Percentiles rank a stretch among this genome's conserved stretches.
These are phyloP conservation scores for Hydrozoanthus tunicans DNA, from an alignment of 64 coral and sea anemone species.

Conservation along the genomic window DNA sequence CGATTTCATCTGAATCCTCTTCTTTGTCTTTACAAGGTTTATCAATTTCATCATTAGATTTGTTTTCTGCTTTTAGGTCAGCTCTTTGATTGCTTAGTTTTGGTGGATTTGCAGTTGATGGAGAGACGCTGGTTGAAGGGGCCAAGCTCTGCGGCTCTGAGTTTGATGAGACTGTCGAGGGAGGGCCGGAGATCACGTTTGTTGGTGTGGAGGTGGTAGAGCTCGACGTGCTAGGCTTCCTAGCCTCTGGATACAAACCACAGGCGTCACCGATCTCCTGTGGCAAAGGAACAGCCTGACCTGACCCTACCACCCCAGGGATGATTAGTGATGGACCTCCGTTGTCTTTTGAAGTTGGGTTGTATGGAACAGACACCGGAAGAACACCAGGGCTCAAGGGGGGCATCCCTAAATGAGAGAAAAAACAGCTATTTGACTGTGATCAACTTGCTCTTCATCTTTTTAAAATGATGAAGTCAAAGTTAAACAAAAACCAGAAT, in stretches of 20 bases:
- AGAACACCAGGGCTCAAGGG: constrained; percentile 79
- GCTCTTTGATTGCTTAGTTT: constrained; percentile 14
- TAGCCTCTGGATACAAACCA: constrained; percentile 1
- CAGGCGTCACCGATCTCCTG: constrained; percentile 1
- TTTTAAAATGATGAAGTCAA: neutral
- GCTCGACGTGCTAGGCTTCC: constrained; percentile 45
- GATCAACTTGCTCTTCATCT: neutral
- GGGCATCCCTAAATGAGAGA: constrained; percentile 55
- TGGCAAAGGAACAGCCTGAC: neutral
- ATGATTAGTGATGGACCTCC: constrained; percentile 62
- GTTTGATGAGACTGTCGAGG: constrained; percentile 44
- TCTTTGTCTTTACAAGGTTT: neutral
- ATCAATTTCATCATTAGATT: constrained; percentile 41
- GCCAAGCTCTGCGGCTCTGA: constrained; percentile 65
- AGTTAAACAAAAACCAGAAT: too few species aligned
- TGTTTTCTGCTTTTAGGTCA: constrained; percentile 13
- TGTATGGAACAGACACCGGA: constrained; percentile 86
- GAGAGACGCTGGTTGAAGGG: constrained; percentile 68
- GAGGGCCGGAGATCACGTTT: constrained; percentile 47
- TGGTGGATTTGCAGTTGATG: constrained; percentile 37
- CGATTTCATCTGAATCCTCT: constrained; percentile 40
- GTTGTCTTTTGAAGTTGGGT: constrained; percentile 63
- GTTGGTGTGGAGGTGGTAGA: constrained; percentile 89
- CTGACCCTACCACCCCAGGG: constrained; percentile 32
- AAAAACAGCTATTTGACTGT: neutral